Base-by-base conservation (phyloP, 2,888 invertebrate species). In the Eurytoma californica region DNA sequence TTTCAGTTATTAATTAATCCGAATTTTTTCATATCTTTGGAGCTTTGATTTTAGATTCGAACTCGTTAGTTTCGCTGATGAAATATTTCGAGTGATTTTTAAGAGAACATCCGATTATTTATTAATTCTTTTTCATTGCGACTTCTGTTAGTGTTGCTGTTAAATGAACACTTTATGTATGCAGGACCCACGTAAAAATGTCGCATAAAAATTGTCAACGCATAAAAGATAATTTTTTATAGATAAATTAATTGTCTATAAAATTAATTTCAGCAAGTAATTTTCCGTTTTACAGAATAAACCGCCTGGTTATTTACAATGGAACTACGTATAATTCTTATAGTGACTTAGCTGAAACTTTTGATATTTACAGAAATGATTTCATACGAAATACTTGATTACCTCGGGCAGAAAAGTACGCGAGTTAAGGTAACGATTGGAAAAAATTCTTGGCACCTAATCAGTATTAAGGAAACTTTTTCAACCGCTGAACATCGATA, bases 231-330 rank as follows among this genome's bases (percentile, higher is more conserved):
- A n/a, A n/a, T n/a, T n/a, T n/a, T n/a, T n/a, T n/a, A n/a, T n/a
- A n/a, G n/a, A n/a, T n/a, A n/a, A n/a, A n/a, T n/a, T n/a, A n/a
- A n/a, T n/a, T n/a, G n/a, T n/a, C n/a, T n/a, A n/a, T n/a, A n/a
- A n/a, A n/a, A n/a, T n/a, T 53, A 78, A 73, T 68, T 57, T 72
- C 72, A 67, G 60, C 53, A 72, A 53, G 49, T 60, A 72, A 60
- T 58, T 55, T 61, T 65, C 39, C 47, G 28, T 53, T 66, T 55
- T n/a, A 16, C 47, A 30, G 13, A 66, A n/a, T 18, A 18, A 39
- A 18, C n/a, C n/a, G n/a, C 4, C 9, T 77, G 60, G n/a, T 60
- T 72, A 78, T 72, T 67, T 78, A 73, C 72, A 73, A 53, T 58
- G n/a, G n/a, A 9, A 68, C 51, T 70, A 63, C n/a, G 12, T 14